Evolutionary conservation across 2,797 vertebrate genomes (phyloP).

Genomic region (Pseudocheirus occidentalis): DNA sequence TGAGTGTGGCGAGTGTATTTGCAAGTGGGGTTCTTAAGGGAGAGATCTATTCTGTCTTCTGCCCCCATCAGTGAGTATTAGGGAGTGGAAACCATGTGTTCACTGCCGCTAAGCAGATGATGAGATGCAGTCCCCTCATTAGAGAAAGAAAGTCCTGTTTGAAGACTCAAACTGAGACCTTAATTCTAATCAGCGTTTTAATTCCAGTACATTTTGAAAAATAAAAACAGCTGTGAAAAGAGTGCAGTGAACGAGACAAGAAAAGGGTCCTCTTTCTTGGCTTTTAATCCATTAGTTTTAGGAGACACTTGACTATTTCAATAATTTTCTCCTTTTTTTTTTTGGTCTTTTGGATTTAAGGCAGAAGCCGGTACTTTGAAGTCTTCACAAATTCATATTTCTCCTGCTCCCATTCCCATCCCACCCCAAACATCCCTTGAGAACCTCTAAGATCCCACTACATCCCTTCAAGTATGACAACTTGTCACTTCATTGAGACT

Average conservation of each 20-base stretch:
- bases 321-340: background rate
- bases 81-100: slow-evolving; percentile 64
- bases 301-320: background rate
- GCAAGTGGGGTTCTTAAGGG: background rate
- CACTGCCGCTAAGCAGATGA: slow-evolving; percentile 50
- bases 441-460: background rate
- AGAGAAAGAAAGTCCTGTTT: slow-evolving; percentile 67
- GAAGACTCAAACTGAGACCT: slow-evolving; percentile 69
- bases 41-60: slow-evolving; percentile 1
- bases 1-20: background rate
- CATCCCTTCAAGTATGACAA: fast-evolving
- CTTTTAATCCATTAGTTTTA: slow-evolving; percentile 3
- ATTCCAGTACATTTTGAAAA: slow-evolving; percentile 77
- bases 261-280: background rate
- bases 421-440: background rate
- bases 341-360: slow-evolving; percentile 42
- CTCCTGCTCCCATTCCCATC: background rate
- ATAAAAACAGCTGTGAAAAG: slow-evolving; percentile 71
- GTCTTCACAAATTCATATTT: background rate
- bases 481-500: slow-evolving; percentile 32
- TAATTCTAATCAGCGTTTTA: slow-evolving; percentile 75
- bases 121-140: slow-evolving; percentile 63
- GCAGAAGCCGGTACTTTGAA: slow-evolving; percentile 34
- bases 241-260: slow-evolving; percentile 13
- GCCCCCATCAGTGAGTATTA: background rate